phyloP scores from a whole-genome alignment of 35 echinoderm and acorn worm species.

The Nesometra sesokonis region DNA sequence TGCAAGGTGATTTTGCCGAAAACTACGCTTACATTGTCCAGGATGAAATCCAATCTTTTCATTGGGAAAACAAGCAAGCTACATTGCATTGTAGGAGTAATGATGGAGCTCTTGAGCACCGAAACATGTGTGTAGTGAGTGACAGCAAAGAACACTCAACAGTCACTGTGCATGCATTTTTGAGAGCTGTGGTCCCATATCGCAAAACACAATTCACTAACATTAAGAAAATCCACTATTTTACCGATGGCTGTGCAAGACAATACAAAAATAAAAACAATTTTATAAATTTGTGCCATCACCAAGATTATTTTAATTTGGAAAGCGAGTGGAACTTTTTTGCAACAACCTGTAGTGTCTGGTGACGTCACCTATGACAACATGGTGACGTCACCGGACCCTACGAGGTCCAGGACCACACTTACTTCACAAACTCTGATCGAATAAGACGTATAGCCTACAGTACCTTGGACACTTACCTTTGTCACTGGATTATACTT shows the following conservation, averaged over 20 bases:
- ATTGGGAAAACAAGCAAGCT: conserved; percentile 30
- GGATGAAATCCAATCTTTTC: conserved; percentile 19
- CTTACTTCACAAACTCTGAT: too few species aligned
- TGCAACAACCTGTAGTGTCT: not conserved
- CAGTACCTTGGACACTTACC: too few species aligned
- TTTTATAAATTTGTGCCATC: not conserved
- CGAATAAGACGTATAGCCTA: too few species aligned
- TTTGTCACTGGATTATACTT: too few species aligned
- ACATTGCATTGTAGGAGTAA: not conserved
- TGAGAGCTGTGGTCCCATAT: not conserved
- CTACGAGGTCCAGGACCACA: too few species aligned
- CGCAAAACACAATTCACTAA: not conserved
- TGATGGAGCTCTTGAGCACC: not conserved
- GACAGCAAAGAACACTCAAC: not conserved
- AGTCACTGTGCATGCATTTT: not conserved
- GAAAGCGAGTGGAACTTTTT: not conserved
- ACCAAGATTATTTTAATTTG: not conserved
- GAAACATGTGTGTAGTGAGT: not conserved
- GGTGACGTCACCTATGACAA: too few species aligned
- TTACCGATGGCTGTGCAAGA: not conserved
- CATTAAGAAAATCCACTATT: not conserved
- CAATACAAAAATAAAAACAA: not conserved
- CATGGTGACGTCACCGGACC: too few species aligned
- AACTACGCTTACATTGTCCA: conserved; percentile 4
- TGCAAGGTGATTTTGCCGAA: conserved; percentile 1